Evolutionary conservation across 2,797 vertebrate genomes (phyloP), one percentile per base, ranked within the genome.

Genomic region (Gastrophryne carolinensis): DNA sequence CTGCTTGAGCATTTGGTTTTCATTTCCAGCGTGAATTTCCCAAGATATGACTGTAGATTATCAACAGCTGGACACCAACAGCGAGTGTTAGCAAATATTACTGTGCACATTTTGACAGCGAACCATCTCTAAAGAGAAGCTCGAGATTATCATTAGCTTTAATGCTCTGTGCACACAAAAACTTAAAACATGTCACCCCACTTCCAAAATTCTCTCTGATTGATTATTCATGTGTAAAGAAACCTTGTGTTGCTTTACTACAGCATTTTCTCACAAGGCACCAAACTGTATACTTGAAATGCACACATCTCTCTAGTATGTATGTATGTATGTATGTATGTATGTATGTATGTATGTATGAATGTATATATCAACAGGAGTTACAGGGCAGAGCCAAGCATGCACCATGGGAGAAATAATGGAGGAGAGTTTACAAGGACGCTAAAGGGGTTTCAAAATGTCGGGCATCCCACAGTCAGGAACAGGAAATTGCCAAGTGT

Each of bases 71-170:
- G 80, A 79, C 75, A 78, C 76, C 64, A 80, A 79, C 54, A 79
- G 41, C 53, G 83, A 81, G 61, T 53, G 61, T 15, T n/a, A 37
- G 7, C 11, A 73, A 49, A 26, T 52, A 73, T 3, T 79, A 65
- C 61, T 53, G n/a, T 27, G 73, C 57, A 17, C 62, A 47, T 77
- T 79, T 60, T 53, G 49, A 75, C 73, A 77, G 84, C 81, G 75
- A 82, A 79, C 66, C 44, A 82, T 81, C 70, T 81, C 78, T 82
- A 79, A 84, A 79, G 79, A 82, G 84, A 86, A 83, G 58, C 73
- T 83, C 81, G 73, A 85, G 83, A 83, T 73, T 82, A 81, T 82
- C 78, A 82, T 78, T 80, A 65, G 82, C 81, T 82, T 26, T 53
- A 80, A 77, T 70, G 10, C 44, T n/a, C 44, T 24, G 24, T 54